Evolutionary conservation across 92 coral and sea anemone genomes (phyloP).

Genomic region (Plumapathes pennacea): DNA sequence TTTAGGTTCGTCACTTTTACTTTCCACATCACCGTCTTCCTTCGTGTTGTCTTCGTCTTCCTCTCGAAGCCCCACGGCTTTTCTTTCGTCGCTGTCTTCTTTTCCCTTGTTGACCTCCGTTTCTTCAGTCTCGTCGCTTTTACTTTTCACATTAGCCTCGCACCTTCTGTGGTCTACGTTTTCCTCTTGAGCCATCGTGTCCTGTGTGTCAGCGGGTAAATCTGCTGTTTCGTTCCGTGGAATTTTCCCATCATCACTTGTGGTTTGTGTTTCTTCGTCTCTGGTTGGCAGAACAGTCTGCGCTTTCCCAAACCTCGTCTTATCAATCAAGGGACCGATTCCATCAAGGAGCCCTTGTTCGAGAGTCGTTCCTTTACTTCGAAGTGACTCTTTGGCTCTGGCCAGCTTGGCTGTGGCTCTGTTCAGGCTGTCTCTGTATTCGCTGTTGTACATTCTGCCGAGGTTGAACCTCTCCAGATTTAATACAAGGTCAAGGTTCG

Average conservation of each 20-base stretch:
- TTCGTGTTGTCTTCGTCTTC: not conserved
- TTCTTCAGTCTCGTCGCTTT: no score
- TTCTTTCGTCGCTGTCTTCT: no score
- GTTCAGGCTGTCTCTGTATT: constrained; percentile 73
- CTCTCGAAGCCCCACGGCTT: not conserved
- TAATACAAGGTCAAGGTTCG: constrained; percentile 58
- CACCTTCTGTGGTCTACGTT: no score
- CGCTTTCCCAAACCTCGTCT: constrained; percentile 41
- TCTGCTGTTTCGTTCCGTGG: not conserved
- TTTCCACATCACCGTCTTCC: not conserved
- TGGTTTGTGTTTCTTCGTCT: constrained; percentile 38
- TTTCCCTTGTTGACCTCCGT: no score
- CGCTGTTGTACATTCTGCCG: constrained; percentile 82
- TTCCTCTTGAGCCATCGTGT: no score
- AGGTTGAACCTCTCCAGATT: constrained; percentile 80
- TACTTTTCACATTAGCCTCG: no score
- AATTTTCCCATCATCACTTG: not conserved
- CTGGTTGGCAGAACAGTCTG: not conserved
- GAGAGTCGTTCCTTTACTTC: constrained; percentile 28
- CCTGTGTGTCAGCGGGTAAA: no score
- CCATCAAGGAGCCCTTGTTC: constrained; percentile 57
- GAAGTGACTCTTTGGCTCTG: constrained; percentile 37
- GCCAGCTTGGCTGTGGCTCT: constrained; percentile 55
- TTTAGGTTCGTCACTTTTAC: not conserved
- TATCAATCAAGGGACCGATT: constrained; percentile 37